These are phyloP conservation scores for Gymnobelideus leadbeateri DNA, from an alignment of 2,113 vertebrate species.

Conservation along the genomic window DNA sequence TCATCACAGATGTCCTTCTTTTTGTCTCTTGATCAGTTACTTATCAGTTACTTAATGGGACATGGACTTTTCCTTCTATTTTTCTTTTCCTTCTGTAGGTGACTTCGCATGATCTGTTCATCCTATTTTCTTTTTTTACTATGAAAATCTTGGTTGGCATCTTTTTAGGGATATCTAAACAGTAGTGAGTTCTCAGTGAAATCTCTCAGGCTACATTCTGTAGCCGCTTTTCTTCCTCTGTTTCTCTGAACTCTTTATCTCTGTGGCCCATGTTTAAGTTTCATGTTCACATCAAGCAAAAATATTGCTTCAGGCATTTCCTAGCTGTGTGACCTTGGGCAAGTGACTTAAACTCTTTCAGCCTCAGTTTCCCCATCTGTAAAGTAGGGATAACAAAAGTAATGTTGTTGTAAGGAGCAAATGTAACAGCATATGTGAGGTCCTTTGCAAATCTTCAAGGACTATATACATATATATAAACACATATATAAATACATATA, in stretches of 20 bases:
- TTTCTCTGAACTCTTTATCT: constrained; percentile 16
- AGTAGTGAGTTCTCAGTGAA: neutral
- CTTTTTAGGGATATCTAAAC: neutral
- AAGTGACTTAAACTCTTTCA: neutral
- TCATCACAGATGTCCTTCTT: neutral
- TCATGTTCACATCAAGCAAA: neutral
- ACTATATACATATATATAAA: too few relatives aligned
- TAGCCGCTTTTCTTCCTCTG: neutral
- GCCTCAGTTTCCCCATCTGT: neutral
- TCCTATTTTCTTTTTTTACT: neutral
- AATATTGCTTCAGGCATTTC: neutral
- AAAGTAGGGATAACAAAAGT: neutral
- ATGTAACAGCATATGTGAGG: neutral
- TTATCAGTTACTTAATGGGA: neutral
- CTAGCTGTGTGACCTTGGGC: neutral
- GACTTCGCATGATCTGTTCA: neutral
- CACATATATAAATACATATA: too few relatives aligned
- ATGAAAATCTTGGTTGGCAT: neutral
- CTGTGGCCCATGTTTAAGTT: neutral
- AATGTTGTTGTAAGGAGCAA: neutral
- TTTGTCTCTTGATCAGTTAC: neutral
- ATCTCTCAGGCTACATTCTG: neutral
- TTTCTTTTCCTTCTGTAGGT: neutral
- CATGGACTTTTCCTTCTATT: neutral
- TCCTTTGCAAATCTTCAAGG: neutral